Evolutionary conservation across 2,113 vertebrate species (phyloP).

Genomic region (Cyprinodon tularosa): DNA sequence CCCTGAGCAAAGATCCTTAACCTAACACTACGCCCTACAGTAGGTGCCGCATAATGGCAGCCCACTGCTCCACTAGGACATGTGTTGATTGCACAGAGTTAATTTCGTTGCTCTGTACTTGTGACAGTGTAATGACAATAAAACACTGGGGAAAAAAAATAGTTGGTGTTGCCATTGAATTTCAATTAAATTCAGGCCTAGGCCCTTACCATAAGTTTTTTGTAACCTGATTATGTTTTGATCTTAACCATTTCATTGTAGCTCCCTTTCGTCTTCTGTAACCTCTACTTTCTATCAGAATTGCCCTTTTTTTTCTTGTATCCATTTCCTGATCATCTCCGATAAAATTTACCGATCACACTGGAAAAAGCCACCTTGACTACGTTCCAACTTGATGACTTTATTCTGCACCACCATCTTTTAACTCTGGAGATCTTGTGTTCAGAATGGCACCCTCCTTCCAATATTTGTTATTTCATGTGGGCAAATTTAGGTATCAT

Average conservation of each 20-base stretch:
- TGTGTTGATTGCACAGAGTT: no score
- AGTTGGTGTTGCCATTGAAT: neutral
- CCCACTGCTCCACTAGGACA: no score
- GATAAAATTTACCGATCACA: no score
- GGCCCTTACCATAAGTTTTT: neutral
- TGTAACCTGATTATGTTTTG: neutral
- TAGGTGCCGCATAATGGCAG: no score
- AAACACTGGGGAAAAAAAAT: no score
- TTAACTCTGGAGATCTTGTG: neutral
- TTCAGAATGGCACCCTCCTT: neutral
- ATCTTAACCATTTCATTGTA: neutral
- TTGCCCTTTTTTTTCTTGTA: neutral
- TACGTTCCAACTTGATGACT: no score
- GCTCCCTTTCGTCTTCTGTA: neutral
- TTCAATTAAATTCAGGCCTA: neutral
- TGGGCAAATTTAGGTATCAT: neutral
- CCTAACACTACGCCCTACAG: no score
- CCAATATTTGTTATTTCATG: neutral
- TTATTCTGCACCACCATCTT: neutral
- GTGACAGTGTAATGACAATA: no score
- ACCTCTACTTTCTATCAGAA: neutral
- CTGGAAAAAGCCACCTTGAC: neutral
- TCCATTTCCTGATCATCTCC: neutral
- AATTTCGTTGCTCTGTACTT: no score
- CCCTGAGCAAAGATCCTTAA: no score